Evolutionary conservation across 2,113 vertebrate genomes (phyloP), one percentile per base, ranked within the genome.

Genomic region (Ptilorrhoa leucosticta): DNA sequence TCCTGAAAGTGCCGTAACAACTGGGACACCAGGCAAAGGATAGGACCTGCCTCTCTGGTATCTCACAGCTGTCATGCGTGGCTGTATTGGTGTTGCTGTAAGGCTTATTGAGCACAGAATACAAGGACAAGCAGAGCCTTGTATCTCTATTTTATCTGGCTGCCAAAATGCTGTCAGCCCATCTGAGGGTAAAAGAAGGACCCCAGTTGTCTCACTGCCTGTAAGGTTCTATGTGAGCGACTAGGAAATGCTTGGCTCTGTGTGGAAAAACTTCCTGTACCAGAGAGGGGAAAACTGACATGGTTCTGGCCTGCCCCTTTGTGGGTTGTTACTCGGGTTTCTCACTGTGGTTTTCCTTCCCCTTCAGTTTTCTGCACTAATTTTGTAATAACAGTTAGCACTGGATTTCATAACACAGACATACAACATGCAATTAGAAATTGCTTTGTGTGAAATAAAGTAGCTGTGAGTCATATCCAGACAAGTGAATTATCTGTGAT

Each of bases 341-440:
- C 77, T 95, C n/a, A 10, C n/a, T 71, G 68, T 68, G 80, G 69
- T 89, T 91, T 94, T 92, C 86, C 77, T 91, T 92, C 69, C 64
- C 20, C 77, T 87, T 60, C 60, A 94, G 87, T 94, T 93, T 91
- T 85, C 80, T 93, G 68, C 39, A 17, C 95, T 95, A 97, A 96
- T 97, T 94, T 90, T 94, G 80, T 97, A 97, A 97, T 96, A 93
- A 94, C 93, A 83, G 88, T 89, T 93, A 93, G 95, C 0, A 0
- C 76, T 60, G 64, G 64, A 60, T 95, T 96, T 96, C 80, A 77
- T 96, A 97, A 95, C 88, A 88, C 54, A 94, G 93, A 86, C 83
- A 90, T 73, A 83, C 90, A 97, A 97, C 96, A 94, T 94, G 94
- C 93, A 97, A 95, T 97, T 97, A 97, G 93, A 90, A 89, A 87